A percentile compares a stretch with the other conserved stretches of the same genome.
These are phyloP conservation scores for Rotaria magnacalcarata DNA, from an alignment of 2,888 invertebrate species.

Conservation along the genomic window DNA sequence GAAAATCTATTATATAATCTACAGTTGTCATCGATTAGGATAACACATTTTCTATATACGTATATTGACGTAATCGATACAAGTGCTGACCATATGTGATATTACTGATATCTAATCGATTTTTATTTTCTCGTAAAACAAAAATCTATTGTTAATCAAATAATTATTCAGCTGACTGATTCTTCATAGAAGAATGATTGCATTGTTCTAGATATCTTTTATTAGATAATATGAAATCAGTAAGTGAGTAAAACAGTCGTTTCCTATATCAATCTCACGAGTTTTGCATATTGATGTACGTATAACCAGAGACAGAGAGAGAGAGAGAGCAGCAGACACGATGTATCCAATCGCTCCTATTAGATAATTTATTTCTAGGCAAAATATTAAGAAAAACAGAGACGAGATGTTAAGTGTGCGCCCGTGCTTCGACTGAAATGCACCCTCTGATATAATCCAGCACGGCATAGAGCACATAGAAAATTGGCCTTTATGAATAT, in stretches of 20 bases:
- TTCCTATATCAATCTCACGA: not conserved
- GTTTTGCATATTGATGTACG: not conserved
- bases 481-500: not conserved
- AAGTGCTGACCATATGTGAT: constrained; percentile 3
- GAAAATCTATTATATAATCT: not conserved
- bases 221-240: not conserved
- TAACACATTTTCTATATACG: not conserved
- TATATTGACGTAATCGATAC: not conserved
- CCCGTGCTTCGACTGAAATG: not conserved
- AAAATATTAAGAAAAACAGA: not conserved
- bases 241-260: not conserved
- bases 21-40: not conserved
- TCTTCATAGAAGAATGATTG: not conserved
- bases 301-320: not conserved
- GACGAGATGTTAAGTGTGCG: not conserved
- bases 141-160: not conserved
- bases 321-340: not conserved
- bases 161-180: not conserved
- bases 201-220: not conserved
- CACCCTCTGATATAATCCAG: not conserved
- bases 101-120: not conserved
- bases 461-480: not conserved
- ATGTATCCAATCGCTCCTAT: not conserved
- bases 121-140: not conserved
- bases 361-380: not conserved